These are phyloP conservation scores for Scolopax bukidnonensis DNA, from an alignment of 2,797 vertebrate genomes.

Conservation along the genomic window DNA sequence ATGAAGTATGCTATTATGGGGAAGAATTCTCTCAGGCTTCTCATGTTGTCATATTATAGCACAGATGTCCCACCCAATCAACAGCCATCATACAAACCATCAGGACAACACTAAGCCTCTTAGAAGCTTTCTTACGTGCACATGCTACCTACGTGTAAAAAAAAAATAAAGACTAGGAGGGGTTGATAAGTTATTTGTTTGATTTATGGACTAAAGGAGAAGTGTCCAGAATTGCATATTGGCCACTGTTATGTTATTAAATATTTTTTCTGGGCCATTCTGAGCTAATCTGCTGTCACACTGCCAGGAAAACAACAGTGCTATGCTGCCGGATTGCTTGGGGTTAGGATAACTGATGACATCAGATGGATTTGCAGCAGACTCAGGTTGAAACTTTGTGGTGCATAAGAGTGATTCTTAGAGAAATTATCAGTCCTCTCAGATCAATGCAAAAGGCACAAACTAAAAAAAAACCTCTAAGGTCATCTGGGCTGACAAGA, in stretches of 20 bases:
- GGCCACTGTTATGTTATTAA: conserved; percentile 55
- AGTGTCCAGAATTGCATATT: conserved; percentile 3
- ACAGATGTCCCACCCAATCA: not conserved
- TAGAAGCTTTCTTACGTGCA: not conserved
- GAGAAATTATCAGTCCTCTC: not conserved
- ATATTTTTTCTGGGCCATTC: conserved; percentile 51
- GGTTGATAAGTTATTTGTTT: conserved; percentile 17
- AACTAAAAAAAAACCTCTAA: not conserved
- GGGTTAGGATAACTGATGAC: conserved; percentile 63
- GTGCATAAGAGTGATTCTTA: not conserved
- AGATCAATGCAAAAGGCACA: not conserved
- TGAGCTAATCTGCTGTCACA: conserved; percentile 50
- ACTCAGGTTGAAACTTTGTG: not conserved
- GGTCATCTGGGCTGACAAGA: not conserved
- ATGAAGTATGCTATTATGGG: not conserved
- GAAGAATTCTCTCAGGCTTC: not conserved
- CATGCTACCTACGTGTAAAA: not conserved
- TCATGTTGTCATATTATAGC: not conserved
- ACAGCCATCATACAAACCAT: not conserved
- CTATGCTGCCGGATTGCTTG: not conserved
- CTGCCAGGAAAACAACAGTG: conserved; percentile 52
- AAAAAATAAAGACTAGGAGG: not conserved
- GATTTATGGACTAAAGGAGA: conserved; percentile 33
- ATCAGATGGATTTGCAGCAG: conserved; percentile 25
- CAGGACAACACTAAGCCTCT: not conserved